phyloP scores from a whole-genome alignment of 2,113 vertebrate species.

The Aptenodytes patagonicus region DNA sequence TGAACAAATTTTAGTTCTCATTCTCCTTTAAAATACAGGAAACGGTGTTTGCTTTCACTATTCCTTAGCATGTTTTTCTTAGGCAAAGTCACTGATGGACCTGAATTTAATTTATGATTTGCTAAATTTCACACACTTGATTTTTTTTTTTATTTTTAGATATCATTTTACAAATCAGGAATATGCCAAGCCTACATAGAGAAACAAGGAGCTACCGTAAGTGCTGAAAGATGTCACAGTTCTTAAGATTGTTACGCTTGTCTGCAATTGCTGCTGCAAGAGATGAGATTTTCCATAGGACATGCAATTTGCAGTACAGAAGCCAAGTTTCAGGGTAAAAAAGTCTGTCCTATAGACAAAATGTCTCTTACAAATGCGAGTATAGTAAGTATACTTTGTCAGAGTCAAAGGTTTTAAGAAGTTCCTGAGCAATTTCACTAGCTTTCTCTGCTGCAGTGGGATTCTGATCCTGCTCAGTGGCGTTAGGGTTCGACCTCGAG shows the following conservation, averaged over 20 bases:
- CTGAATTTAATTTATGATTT: background rate
- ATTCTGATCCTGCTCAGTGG: background rate
- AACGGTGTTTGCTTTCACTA: background rate
- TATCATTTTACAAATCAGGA: constrained; percentile 79
- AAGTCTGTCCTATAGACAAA: background rate
- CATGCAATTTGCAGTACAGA: background rate
- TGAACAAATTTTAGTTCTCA: background rate
- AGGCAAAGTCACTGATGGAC: background rate
- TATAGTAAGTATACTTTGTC: background rate
- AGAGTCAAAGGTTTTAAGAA: background rate
- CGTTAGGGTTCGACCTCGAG: fast-evolving
- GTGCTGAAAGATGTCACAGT: constrained; percentile 18
- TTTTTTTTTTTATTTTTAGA: constrained; percentile 63
- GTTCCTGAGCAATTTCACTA: background rate
- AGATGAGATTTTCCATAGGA: background rate
- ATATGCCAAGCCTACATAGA: constrained; percentile 77
- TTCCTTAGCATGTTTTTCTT: background rate
- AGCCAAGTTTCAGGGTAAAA: background rate
- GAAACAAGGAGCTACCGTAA: constrained; percentile 79
- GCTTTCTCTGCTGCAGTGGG: background rate
- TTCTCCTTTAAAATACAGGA: background rate
- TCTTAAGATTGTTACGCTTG: background rate
- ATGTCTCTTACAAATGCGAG: background rate
- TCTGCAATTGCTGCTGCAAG: background rate
- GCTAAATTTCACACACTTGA: background rate